Conservation (phyloP, 2,113 vertebrate species). For the Engraulis encrasicolus region DNA sequence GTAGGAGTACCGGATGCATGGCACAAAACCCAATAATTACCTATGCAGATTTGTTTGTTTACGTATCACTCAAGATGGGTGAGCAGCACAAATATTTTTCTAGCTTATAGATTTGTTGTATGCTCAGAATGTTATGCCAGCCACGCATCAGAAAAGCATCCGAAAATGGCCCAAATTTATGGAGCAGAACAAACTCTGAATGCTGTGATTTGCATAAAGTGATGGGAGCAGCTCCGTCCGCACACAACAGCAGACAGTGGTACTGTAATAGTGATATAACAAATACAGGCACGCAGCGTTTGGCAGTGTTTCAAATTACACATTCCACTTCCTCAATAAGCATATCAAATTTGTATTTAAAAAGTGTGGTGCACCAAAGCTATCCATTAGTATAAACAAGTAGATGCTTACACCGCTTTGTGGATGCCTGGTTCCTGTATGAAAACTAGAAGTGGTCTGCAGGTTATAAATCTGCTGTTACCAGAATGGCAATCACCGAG, state of each 20-base stretch:
- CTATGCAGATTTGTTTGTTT: not conserved
- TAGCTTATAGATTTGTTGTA: not conserved
- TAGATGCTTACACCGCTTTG: no score
- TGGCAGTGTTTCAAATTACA: not conserved
- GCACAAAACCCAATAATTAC: not conserved
- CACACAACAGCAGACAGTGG: conserved; percentile 61
- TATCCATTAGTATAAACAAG: no score
- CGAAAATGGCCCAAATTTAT: conserved; percentile 53
- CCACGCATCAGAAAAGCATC: not conserved
- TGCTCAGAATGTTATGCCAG: not conserved
- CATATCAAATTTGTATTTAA: not conserved
- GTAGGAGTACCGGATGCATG: not conserved
- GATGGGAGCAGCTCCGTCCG: conserved; percentile 62
- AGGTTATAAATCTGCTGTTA: no score
- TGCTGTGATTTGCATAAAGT: conserved; percentile 72
- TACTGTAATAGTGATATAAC: not conserved
- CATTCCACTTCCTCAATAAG: not conserved
- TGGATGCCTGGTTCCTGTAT: no score
- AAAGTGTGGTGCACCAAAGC: no score
- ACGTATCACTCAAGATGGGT: not conserved
- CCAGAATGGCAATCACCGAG: no score
- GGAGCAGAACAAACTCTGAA: conserved; percentile 66
- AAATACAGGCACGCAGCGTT: not conserved
- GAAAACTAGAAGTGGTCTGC: no score
- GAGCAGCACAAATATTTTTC: not conserved